Conservation (phyloP, 53 echinoderm and acorn worm genomes). For the Luidia sarsii region DNA sequence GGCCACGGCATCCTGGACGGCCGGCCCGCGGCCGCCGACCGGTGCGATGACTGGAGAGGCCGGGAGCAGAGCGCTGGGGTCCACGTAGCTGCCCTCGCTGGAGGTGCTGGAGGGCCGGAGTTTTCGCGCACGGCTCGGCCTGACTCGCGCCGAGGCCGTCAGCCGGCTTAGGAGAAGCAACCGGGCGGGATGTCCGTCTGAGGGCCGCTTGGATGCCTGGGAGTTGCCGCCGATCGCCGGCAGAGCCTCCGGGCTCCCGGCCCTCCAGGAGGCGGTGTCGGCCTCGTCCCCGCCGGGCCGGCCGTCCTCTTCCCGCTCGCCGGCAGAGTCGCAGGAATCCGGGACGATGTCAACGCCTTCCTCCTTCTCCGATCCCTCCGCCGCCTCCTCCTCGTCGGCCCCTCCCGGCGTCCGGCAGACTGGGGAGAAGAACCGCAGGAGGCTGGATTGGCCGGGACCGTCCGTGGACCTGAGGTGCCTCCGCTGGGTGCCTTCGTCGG, state of each 20-base stretch:
- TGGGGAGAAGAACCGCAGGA: conserved; percentile 35
- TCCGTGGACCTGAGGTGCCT: conserved; percentile 12
- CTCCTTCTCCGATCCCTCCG: background rate
- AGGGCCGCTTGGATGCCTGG: background rate
- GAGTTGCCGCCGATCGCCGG: background rate
- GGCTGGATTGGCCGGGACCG: conserved; percentile 29
- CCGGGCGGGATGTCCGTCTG: too few relatives aligned
- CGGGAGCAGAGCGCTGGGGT: too few relatives aligned
- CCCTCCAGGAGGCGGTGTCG: background rate
- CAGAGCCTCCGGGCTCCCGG: background rate
- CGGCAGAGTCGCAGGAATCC: conserved; percentile 21
- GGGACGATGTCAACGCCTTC: conserved; percentile 23
- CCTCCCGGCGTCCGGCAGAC: background rate
- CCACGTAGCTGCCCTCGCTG: conserved; percentile 15
- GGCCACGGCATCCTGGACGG: conserved; percentile 12
- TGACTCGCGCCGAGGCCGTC: too few relatives aligned
- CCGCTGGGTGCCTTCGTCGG: background rate
- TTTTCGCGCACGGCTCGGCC: too few relatives aligned
- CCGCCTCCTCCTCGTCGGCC: background rate
- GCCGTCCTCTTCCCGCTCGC: too few relatives aligned
- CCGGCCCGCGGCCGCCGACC: background rate
- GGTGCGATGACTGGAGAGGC: background rate
- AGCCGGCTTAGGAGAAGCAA: too few relatives aligned
- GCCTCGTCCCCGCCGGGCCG: background rate
- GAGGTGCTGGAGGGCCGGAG: too few relatives aligned